Evolutionary conservation across 2,797 vertebrate species (phyloP).

Genomic region (Selene dorsalis): DNA sequence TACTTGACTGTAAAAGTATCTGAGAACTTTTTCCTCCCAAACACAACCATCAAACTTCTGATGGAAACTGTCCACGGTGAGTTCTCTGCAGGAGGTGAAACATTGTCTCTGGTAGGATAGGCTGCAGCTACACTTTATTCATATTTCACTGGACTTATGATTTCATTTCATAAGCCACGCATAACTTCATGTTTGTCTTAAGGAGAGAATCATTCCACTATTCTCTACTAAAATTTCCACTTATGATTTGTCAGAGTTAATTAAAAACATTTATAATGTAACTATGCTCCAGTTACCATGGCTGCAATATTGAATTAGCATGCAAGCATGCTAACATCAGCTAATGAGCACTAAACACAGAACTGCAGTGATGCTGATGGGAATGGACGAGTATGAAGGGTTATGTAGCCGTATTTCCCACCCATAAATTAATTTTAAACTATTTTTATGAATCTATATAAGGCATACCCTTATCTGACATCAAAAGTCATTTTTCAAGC

Average conservation of each 20-base stretch:
- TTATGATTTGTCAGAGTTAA: neutral
- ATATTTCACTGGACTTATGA: neutral
- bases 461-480: neutral
- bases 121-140: neutral
- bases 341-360: neutral
- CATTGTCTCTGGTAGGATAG: slow-evolving; percentile 2
- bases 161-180: neutral
- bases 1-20: neutral
- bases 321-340: neutral
- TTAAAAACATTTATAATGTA: neutral
- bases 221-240: neutral
- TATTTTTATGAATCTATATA: neutral
- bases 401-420: too few species aligned
- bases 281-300: neutral
- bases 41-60: neutral
- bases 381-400: neutral
- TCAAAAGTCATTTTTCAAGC: slow-evolving; percentile 11
- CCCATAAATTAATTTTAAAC: neutral
- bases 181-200: neutral
- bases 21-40: slow-evolving; percentile 1
- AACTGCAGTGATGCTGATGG: neutral
- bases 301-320: neutral
- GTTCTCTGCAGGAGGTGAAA: neutral
- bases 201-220: neutral
- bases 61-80: neutral